phyloP scores from a whole-genome alignment of 2,113 vertebrate genomes.

The Nycticryphes semicollaris region DNA sequence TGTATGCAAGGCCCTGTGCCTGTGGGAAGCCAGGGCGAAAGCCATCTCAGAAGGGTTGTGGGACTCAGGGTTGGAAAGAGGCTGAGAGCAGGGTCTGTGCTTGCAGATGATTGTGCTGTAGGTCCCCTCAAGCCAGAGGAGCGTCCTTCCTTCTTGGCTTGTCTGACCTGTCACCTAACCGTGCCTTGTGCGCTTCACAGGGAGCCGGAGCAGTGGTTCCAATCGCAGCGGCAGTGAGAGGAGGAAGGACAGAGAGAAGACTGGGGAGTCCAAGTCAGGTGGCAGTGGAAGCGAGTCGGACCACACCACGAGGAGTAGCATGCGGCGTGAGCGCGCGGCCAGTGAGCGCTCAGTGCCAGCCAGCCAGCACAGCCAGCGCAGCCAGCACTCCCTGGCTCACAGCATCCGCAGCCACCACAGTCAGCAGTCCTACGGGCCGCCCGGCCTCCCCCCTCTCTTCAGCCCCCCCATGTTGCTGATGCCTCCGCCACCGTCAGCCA shows the following conservation, averaged over 20 bases:
- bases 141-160: neutral
- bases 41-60: accelerated
- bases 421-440: slow-evolving; percentile 82
- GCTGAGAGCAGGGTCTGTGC: neutral
- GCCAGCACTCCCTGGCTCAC: slow-evolving; percentile 85
- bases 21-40: neutral
- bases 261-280: slow-evolving; percentile 81
- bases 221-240: slow-evolving; percentile 86
- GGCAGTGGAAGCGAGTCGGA: slow-evolving; percentile 87
- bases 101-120: neutral
- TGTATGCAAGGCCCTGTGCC: neutral
- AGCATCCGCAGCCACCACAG: slow-evolving; percentile 85
- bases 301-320: slow-evolving; percentile 80
- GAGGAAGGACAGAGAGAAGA: slow-evolving; percentile 79
- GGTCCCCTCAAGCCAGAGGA: neutral
- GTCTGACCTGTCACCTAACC: neutral
- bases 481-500: slow-evolving; percentile 76
- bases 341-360: slow-evolving; percentile 81
- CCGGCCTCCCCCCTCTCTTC: slow-evolving; percentile 81
- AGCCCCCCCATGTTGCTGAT: slow-evolving; percentile 82
- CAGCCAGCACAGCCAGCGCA: slow-evolving; percentile 88
- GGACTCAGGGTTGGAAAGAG: neutral
- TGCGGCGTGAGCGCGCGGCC: slow-evolving; percentile 78
- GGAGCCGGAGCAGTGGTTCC: slow-evolving; percentile 90
- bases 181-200: slow-evolving; percentile 37